These are phyloP conservation scores for Cynodonichthys magdalenae DNA, from an alignment of 2,797 vertebrate genomes.

Conservation along the genomic window DNA sequence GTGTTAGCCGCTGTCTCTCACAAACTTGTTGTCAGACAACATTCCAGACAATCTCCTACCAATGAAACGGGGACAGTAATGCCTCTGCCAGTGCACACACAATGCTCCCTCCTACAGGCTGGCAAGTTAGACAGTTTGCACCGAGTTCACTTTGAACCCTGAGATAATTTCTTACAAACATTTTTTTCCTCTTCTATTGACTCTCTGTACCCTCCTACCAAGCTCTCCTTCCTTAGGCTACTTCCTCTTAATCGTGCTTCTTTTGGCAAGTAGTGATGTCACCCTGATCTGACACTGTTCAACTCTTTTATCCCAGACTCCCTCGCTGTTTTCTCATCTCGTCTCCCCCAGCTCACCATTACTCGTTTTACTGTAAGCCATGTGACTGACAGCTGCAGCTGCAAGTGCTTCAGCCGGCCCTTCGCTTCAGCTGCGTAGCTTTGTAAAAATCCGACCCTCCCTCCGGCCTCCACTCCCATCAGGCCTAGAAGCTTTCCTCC, in stretches of 20 bases:
- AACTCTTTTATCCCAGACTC: slow-evolving; percentile 22
- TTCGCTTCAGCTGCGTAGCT: slow-evolving; percentile 81
- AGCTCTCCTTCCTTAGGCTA: slow-evolving; percentile 8
- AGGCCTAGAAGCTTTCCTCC: slow-evolving; percentile 55
- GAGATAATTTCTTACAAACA: slow-evolving; percentile 24
- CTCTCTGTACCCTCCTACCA: slow-evolving; percentile 11
- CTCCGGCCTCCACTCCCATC: slow-evolving; percentile 61
- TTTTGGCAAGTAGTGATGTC: slow-evolving; percentile 62
- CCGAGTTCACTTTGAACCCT: slow-evolving; percentile 36
- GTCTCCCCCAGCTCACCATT: slow-evolving; percentile 48
- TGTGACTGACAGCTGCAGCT: slow-evolving; percentile 84
- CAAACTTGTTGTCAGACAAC: slow-evolving; percentile 68
- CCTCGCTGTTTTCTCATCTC: slow-evolving; percentile 57
- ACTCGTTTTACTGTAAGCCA: slow-evolving; percentile 76
- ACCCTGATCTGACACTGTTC: slow-evolving; percentile 59
- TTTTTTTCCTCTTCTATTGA: neutral
- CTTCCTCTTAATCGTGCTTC: slow-evolving; percentile 32
- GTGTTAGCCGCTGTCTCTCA: slow-evolving; percentile 47
- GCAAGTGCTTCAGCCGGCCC: slow-evolving; percentile 65
- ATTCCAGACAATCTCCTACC: slow-evolving; percentile 71
- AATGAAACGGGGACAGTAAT: slow-evolving; percentile 50
- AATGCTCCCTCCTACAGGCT: slow-evolving; percentile 9
- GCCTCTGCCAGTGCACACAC: slow-evolving; percentile 31
- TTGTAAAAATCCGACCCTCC: slow-evolving; percentile 79
- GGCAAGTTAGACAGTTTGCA: slow-evolving; percentile 8